Percentiles rank a stretch among this genome's conserved stretches.
Conservation (phyloP, 2,797 vertebrate genomes). For the Telmatherina bonti region DNA sequence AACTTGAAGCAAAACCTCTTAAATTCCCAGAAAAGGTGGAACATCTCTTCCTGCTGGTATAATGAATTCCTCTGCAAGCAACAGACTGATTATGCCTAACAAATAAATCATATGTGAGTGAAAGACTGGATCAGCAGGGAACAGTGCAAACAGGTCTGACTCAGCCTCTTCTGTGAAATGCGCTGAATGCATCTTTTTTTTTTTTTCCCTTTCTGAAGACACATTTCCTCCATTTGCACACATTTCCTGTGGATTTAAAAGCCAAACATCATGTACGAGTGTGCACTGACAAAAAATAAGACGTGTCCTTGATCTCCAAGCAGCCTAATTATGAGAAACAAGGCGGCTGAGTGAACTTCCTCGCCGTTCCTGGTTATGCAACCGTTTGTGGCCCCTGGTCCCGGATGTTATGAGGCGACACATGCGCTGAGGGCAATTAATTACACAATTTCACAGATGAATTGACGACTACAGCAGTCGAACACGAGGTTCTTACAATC, state of each 20-base stretch:
- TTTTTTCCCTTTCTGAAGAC: neutral
- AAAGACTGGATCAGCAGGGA: slow-evolving; percentile 34
- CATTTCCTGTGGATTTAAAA: slow-evolving; percentile 43
- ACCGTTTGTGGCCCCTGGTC: slow-evolving; percentile 57
- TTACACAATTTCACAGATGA: slow-evolving; percentile 76
- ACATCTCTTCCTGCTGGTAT: slow-evolving; percentile 10
- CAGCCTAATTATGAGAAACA: slow-evolving; percentile 50
- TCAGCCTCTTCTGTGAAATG: slow-evolving; percentile 35
- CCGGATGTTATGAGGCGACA: slow-evolving; percentile 70
- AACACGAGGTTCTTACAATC: slow-evolving; percentile 47
- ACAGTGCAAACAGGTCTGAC: slow-evolving; percentile 27
- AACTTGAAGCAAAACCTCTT: slow-evolving; percentile 8
- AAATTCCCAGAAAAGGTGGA: neutral
- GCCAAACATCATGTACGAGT: slow-evolving; percentile 28
- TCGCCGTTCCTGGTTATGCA: slow-evolving; percentile 56
- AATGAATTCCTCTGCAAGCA: neutral
- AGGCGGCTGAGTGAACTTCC: slow-evolving; percentile 48
- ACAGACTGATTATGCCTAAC: slow-evolving; percentile 22
- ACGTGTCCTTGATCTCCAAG: slow-evolving; percentile 57
- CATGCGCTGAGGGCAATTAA: slow-evolving; percentile 58
- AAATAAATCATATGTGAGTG: slow-evolving; percentile 25
- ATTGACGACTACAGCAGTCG: slow-evolving; percentile 50
- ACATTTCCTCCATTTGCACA: slow-evolving; percentile 1
- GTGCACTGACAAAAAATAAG: slow-evolving; percentile 44
- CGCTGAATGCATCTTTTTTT: slow-evolving; percentile 5